Evolutionary conservation across 2,113 vertebrate species (phyloP).

Genomic region (Syngnathus typhle): DNA sequence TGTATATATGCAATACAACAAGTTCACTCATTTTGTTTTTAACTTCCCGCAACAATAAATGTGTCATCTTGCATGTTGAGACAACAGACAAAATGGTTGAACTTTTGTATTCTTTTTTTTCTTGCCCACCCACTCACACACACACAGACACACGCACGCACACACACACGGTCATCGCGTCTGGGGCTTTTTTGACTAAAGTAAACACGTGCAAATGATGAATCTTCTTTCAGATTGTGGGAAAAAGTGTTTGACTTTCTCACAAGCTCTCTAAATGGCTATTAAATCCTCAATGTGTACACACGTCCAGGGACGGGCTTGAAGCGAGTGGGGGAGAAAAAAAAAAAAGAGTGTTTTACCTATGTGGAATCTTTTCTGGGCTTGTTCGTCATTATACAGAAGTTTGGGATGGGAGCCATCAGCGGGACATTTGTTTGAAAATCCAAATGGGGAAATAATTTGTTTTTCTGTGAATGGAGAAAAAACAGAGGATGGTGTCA

Average conservation of each 20-base stretch:
- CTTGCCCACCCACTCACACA: conserved; percentile 26
- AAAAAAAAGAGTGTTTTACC: conserved; percentile 35
- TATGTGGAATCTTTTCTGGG: conserved; percentile 27
- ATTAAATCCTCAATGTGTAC: conserved; percentile 64
- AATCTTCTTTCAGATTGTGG: conserved; percentile 67
- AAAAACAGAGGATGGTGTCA: not conserved
- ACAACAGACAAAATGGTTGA: conserved; percentile 12
- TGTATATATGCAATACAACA: not conserved
- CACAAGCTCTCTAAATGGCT: conserved; percentile 70
- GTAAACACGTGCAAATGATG: conserved; percentile 74
- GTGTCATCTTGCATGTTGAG: conserved; percentile 12
- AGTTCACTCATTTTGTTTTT: not conserved
- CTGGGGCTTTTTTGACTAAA: conserved; percentile 58
- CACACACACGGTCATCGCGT: conserved; percentile 17
- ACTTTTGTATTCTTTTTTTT: conserved; percentile 37
- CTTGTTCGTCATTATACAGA: not conserved
- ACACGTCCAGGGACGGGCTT: conserved; percentile 16
- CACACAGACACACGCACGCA: conserved; percentile 17
- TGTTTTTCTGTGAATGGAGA: not conserved
- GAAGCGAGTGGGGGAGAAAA: conserved; percentile 20
- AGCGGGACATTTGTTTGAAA: not conserved
- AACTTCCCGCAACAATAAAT: not conserved
- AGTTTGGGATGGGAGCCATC: not conserved
- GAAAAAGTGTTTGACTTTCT: conserved; percentile 77
- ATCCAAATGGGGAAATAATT: not conserved